A percentile compares a stretch with the other conserved stretches of the same genome.
Evolutionary conservation across 2,888 invertebrate genomes (phyloP).

Genomic region (Nomada hirtipes): DNA sequence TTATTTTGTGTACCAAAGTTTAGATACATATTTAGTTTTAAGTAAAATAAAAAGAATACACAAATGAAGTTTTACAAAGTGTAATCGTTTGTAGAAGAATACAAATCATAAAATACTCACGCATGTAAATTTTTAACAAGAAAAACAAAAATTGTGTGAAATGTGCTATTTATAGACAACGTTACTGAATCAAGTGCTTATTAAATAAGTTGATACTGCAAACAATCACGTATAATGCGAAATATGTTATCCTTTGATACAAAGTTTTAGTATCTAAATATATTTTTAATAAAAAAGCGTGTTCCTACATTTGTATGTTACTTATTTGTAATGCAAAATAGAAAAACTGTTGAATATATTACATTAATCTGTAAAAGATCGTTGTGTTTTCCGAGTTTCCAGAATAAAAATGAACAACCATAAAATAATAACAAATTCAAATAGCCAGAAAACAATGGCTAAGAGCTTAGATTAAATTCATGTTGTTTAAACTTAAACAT

Average conservation of each 20-base stretch:
- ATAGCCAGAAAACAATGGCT: not conserved
- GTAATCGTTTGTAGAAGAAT: slow-evolving; percentile 1
- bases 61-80: not conserved
- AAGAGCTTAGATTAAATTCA: not conserved
- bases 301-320: slow-evolving; percentile 9
- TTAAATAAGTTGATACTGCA: slow-evolving; percentile 5
- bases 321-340: not conserved
- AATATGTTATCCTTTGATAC: slow-evolving; percentile 34
- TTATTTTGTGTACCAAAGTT: slow-evolving; percentile 43
- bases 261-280: slow-evolving; percentile 23
- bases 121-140: not conserved
- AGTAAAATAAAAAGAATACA: not conserved
- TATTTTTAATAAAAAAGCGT: slow-evolving; percentile 39
- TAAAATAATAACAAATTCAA: not conserved
- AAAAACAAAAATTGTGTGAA: not conserved
- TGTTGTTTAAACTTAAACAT: not conserved
- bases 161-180: not conserved
- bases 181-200: not conserved
- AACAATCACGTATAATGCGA: not conserved
- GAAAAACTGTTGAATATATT: not conserved
- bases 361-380: not conserved
- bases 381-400: not conserved
- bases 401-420: not conserved
- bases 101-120: slow-evolving; percentile 27
- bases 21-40: slow-evolving; percentile 10